These are phyloP conservation scores for Silurus lanzhouensis DNA, from an alignment of 2,797 vertebrate genomes.

Conservation along the genomic window DNA sequence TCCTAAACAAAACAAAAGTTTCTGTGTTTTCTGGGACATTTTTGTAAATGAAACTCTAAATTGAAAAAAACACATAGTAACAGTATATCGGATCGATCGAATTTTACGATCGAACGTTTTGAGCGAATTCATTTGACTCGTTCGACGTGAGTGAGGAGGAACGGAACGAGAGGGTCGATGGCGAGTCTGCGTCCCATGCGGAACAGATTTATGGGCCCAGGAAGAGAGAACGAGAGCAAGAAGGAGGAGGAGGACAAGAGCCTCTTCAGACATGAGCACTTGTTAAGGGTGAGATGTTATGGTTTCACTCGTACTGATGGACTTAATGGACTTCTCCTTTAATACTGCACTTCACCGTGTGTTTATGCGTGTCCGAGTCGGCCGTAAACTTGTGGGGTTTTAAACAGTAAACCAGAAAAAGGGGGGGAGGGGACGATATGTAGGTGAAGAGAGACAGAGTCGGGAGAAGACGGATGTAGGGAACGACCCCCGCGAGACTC, in stretches of 20 bases:
- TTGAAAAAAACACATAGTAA: conserved; percentile 16
- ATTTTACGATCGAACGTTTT: too few relatives aligned
- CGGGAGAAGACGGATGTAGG: conserved; percentile 21
- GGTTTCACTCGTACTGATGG: conserved; percentile 27
- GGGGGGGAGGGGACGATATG: neutral
- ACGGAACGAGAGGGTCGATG: neutral
- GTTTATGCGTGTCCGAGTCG: conserved; percentile 15
- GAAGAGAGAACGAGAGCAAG: neutral
- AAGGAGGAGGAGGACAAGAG: neutral
- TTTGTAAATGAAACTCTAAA: neutral
- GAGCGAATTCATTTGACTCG: neutral
- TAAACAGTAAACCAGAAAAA: conserved; percentile 16
- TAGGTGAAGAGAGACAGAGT: conserved; percentile 37
- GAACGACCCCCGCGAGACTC: conserved; percentile 32
- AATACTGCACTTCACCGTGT: conserved; percentile 32
- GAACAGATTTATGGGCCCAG: conserved; percentile 23
- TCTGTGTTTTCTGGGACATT: conserved; percentile 54
- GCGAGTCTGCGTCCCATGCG: neutral
- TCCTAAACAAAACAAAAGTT: conserved; percentile 65
- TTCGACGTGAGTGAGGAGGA: neutral
- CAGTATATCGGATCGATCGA: neutral
- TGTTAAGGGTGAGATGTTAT: conserved; percentile 18
- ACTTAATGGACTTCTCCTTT: conserved; percentile 32
- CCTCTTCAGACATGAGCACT: conserved; percentile 3
- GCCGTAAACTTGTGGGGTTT: conserved; percentile 29